Evolutionary conservation across 2,113 vertebrate species (phyloP).

Genomic region (Sturnira hondurensis): DNA sequence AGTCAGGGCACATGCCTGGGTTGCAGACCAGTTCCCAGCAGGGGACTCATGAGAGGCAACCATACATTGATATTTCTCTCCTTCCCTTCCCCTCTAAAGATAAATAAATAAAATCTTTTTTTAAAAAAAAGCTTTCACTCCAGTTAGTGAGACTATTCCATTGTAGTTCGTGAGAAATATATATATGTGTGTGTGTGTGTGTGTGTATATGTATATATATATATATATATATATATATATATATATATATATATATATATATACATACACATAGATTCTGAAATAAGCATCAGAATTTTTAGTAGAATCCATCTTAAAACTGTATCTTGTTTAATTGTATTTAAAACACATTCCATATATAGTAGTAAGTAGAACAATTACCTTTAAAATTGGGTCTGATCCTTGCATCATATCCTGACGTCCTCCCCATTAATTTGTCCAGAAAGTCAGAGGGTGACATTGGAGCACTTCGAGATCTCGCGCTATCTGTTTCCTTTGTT

Average conservation of each 20-base stretch:
- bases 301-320: neutral
- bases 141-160: neutral
- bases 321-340: neutral
- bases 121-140: too few species aligned
- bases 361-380: slow-evolving; percentile 73
- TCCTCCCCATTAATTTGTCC: slow-evolving; percentile 98
- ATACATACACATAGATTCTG: neutral
- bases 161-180: neutral
- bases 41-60: too few species aligned
- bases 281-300: neutral
- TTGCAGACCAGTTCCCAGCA: too few species aligned
- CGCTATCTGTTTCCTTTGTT: slow-evolving; percentile 90
- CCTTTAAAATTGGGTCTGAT: slow-evolving; percentile 99
- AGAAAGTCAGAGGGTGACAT: slow-evolving; percentile 98
- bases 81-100: too few species aligned
- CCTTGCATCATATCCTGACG: slow-evolving; percentile 97
- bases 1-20: too few species aligned
- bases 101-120: too few species aligned
- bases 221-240: too few species aligned
- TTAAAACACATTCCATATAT: neutral
- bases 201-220: too few species aligned
- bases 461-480: slow-evolving; percentile 85
- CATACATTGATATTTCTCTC: too few species aligned
- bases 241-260: neutral
- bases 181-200: too few species aligned